Evolutionary conservation across 2,113 vertebrate genomes (phyloP).

Genomic region (Anarhynchus alexandrinus): DNA sequence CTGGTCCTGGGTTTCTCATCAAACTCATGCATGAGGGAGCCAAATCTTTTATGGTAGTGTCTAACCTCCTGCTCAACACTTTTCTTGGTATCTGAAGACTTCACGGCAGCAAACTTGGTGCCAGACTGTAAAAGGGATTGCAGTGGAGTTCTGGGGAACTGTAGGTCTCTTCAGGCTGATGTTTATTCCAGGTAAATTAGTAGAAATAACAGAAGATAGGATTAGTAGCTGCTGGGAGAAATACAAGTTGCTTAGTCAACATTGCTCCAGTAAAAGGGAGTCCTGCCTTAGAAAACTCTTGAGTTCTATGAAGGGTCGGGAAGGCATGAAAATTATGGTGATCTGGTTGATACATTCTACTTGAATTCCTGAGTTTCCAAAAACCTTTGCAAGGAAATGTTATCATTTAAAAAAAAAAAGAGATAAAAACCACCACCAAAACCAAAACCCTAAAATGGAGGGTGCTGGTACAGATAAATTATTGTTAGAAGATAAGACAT

Average conservation of each 20-base stretch:
- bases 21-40: background rate
- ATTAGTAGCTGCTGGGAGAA: background rate
- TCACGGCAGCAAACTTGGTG: background rate
- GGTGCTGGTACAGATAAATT: background rate
- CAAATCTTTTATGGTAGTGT: fast-evolving
- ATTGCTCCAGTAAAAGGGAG: background rate
- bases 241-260: background rate
- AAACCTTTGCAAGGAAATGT: background rate
- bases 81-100: background rate
- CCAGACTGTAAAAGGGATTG: background rate
- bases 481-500: background rate
- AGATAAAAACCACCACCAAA: background rate
- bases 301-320: background rate
- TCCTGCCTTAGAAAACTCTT: background rate
- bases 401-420: background rate
- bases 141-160: background rate
- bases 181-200: background rate
- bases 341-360: background rate
- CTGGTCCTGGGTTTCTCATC: background rate
- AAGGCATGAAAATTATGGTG: background rate
- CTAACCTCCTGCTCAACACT: background rate
- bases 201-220: background rate
- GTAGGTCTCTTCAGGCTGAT: background rate
- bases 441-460: background rate
- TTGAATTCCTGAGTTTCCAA: background rate